phyloP scores from a whole-genome alignment of 2,888 invertebrate genomes.

The Cacoxenus indagator region DNA sequence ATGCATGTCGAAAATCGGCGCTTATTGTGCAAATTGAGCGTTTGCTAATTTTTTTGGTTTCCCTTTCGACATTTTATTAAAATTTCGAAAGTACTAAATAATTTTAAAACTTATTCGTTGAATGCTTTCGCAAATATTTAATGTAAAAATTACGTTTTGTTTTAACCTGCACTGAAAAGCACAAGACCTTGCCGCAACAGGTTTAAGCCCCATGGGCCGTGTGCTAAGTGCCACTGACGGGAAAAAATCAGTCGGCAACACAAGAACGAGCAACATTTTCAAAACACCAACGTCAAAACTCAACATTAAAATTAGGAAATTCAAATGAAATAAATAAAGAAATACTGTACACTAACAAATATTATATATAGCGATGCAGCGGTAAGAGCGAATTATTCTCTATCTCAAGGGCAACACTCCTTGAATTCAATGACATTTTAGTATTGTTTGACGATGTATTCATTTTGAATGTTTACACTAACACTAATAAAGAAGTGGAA shows the following conservation, averaged over 20 bases:
- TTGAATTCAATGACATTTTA: conserved; percentile 40
- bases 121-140: conserved; percentile 46
- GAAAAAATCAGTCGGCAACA: conserved; percentile 35
- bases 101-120: not conserved
- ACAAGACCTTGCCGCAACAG: conserved; percentile 39
- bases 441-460: conserved; percentile 37
- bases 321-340: not conserved
- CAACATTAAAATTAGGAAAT: not conserved
- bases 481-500: conserved; percentile 20
- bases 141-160: conserved; percentile 45
- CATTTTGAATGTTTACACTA: conserved; percentile 35
- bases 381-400: not conserved
- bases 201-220: conserved; percentile 35
- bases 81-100: not conserved
- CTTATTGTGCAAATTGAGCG: not conserved
- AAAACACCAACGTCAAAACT: conserved; percentile 20
- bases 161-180: not conserved
- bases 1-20: not conserved
- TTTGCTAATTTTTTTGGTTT: not conserved
- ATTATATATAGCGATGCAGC: too few species aligned
- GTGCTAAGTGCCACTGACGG: conserved; percentile 2
- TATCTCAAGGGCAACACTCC: conserved; percentile 18
- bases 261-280: conserved; percentile 23
- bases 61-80: not conserved
- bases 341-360: too few species aligned